Evolutionary conservation across 2,797 vertebrate genomes (phyloP), one percentile per base, ranked within the genome.

Genomic region (Acomys russatus): DNA sequence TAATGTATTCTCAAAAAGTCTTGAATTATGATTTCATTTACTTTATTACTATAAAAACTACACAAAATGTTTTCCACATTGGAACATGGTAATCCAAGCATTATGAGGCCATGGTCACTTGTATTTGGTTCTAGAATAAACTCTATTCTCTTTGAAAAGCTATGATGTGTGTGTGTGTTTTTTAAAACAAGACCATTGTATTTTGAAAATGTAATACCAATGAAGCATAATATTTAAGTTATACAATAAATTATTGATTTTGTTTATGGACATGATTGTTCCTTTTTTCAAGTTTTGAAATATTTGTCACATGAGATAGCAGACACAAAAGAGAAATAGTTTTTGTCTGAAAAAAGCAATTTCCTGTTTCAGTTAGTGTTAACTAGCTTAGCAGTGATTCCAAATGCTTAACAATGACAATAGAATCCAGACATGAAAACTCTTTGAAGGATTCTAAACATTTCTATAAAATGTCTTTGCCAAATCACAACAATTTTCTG

Each of bases 321-420:
- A 90, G 10, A 15, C 90, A 94, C 68, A 90, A 73, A 91, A 77
- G 35, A 88, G n/a, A 96, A 94, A 82, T 22, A 71, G 80, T 82
- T 33, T 49, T 25, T 71, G 7, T 83, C 79, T 88, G 84, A 78
- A 90, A 96, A 86, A 35, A 22, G 92, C 90, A 87, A 95, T 96
- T 97, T 97, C 94, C 95, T 95, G 49, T 96, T 94, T 95, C 78
- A 96, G 71, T 51, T 15, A 70, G 2, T 85, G 54, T 95, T 92
- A 90, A 78, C 64, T 90, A 74, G 64, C 30, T 83, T 94, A 85
- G 93, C 20, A 70, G 38, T 83, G 68, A 88, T 94, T 93, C 28
- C 94, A 79, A 74, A 74, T 49, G 89, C 68, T 96, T 84, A 11
- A 87, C 90, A 91, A 87, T 89, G 79, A 96, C 92, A 89, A 84